Conservation (phyloP, 2,113 vertebrate species). For the Albula glossodonta region DNA sequence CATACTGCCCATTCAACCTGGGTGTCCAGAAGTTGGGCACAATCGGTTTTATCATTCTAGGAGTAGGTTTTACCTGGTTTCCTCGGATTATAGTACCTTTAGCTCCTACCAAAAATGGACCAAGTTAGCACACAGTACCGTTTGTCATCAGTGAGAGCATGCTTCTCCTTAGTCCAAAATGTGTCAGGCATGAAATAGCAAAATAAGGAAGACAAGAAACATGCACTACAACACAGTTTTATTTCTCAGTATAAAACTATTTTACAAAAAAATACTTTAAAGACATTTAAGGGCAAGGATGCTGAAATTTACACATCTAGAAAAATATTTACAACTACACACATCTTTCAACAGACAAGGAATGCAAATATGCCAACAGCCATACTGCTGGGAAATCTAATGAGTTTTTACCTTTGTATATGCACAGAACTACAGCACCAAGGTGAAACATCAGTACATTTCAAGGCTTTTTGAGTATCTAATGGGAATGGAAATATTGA, state of each 20-base stretch:
- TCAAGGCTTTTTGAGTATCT: not conserved
- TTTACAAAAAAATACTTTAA: slow-evolving; percentile 32
- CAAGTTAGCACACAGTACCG: not conserved
- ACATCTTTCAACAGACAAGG: slow-evolving; percentile 24
- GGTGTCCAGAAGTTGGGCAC: not conserved
- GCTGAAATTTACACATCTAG: slow-evolving; percentile 41
- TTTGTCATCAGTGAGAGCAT: not conserved
- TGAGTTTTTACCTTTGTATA: not conserved
- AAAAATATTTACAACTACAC: slow-evolving; percentile 44
- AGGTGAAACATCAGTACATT: not conserved
- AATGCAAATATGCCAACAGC: slow-evolving; percentile 18
- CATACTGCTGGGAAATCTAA: not conserved
- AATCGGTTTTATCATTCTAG: not conserved
- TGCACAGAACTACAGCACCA: slow-evolving; percentile 21
- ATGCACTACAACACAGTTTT: slow-evolving; percentile 23
- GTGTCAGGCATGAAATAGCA: not conserved
- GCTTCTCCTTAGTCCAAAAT: not conserved
- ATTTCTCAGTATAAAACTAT: slow-evolving; percentile 57
- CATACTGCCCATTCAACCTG: not conserved
- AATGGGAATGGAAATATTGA: not conserved
- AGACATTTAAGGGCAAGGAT: slow-evolving; percentile 15
- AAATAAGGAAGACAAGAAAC: not conserved
- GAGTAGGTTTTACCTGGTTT: not conserved
- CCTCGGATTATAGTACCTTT: not conserved
- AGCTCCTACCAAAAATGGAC: not conserved